Conservation (phyloP, 2,888 invertebrate genomes). For the Laothoe populi region DNA sequence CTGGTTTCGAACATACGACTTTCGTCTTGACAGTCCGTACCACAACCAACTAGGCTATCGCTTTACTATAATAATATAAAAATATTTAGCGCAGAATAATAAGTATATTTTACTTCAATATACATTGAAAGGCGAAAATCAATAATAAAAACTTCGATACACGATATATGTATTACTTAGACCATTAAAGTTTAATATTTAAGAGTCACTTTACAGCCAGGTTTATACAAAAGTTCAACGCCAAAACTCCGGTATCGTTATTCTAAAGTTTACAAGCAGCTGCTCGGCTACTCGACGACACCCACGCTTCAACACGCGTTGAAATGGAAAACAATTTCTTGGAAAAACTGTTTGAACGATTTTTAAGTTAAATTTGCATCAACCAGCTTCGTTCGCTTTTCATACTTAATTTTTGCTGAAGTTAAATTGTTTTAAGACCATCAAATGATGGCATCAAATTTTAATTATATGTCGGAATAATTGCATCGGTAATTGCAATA, state of each 20-base stretch:
- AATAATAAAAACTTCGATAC: neutral
- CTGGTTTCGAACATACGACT: no score
- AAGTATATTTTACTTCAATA: no score
- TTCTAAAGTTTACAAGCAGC: constrained; percentile 56
- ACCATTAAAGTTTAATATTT: constrained; percentile 54
- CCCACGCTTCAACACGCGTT: neutral
- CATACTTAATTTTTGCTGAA: no score
- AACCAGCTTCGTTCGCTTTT: no score
- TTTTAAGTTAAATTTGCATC: neutral
- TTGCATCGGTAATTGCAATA: no score
- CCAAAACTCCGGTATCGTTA: constrained; percentile 54
- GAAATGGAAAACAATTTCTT: constrained; percentile 12
- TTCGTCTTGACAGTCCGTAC: no score
- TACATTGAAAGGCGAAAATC: neutral
- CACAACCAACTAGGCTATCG: no score
- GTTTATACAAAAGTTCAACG: constrained; percentile 50
- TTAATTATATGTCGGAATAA: no score
- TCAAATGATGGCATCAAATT: no score
- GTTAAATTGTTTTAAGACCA: no score
- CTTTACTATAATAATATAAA: no score
- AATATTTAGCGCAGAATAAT: no score
- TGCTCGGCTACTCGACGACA: constrained; percentile 42
- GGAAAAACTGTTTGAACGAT: neutral
- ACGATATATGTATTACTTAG: constrained; percentile 31
- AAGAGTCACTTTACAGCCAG: constrained; percentile 43